phyloP scores from a whole-genome alignment of 2,113 vertebrate species.

The Toxotes chatareus region DNA sequence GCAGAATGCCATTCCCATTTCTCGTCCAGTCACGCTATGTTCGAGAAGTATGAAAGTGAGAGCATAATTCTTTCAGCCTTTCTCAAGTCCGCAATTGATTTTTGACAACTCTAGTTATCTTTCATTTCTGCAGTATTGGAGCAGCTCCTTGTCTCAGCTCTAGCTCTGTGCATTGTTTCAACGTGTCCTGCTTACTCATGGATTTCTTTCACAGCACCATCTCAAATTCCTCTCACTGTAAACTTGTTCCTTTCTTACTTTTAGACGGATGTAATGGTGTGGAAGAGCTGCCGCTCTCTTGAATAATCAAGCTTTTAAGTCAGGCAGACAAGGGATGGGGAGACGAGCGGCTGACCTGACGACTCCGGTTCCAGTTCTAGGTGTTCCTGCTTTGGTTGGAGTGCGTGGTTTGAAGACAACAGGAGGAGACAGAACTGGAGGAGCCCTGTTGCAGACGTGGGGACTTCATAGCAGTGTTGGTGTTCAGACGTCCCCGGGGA shows the following conservation, averaged over 20 bases:
- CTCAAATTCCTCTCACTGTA: constrained; percentile 52
- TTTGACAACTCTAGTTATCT: constrained; percentile 43
- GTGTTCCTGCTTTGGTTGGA: constrained; percentile 81
- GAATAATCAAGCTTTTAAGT: constrained; percentile 55
- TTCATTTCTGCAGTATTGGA: constrained; percentile 48
- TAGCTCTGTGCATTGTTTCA: constrained; percentile 53
- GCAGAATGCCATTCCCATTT: constrained; percentile 13
- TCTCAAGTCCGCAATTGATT: constrained; percentile 29
- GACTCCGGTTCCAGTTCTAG: constrained; percentile 82
- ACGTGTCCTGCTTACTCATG: constrained; percentile 51
- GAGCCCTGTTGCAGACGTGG: constrained; percentile 74
- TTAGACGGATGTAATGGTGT: constrained; percentile 66
- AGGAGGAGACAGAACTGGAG: constrained; percentile 59
- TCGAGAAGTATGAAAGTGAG: constrained; percentile 22
- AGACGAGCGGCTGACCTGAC: constrained; percentile 82
- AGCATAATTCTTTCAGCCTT: not conserved
- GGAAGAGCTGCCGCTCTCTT: constrained; percentile 50
- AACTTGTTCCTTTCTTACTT: constrained; percentile 68
- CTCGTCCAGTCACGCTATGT: constrained; percentile 9
- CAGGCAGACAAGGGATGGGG: constrained; percentile 75
- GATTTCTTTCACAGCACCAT: constrained; percentile 36
- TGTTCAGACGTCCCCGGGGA: constrained; percentile 82
- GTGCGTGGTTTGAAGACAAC: constrained; percentile 78
- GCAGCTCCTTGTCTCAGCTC: constrained; percentile 10
- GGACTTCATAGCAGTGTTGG: constrained; percentile 80